These are phyloP conservation scores for Augochlora pura DNA, from an alignment of 1,140 invertebrate species.

Conservation along the genomic window DNA sequence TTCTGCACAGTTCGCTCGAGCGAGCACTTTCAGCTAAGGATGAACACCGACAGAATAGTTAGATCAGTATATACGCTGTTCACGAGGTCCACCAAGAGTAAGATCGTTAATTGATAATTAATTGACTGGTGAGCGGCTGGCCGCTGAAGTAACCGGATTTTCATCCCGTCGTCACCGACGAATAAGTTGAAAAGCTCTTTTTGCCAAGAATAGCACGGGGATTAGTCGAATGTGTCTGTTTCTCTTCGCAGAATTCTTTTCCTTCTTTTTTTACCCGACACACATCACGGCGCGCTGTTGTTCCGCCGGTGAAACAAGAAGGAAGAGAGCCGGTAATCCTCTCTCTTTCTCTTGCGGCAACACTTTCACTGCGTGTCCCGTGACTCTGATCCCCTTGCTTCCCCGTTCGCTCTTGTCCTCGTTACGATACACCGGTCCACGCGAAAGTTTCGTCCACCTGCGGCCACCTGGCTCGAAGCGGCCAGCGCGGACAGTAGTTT, in stretches of 20 bases:
- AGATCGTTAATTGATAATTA: too few relatives aligned
- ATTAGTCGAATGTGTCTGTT: neutral
- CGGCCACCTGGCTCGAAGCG: too few relatives aligned
- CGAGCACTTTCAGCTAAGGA: too few relatives aligned
- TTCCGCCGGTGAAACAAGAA: constrained; percentile 9
- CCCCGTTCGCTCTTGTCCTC: constrained; percentile 45
- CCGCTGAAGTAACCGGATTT: too few relatives aligned
- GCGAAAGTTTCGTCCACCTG: constrained; percentile 22
- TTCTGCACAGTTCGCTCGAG: too few relatives aligned
- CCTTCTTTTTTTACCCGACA: neutral
- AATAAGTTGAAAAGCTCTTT: neutral
- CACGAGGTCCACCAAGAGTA: too few relatives aligned
- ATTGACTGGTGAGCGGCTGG: too few relatives aligned
- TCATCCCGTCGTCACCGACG: too few relatives aligned
- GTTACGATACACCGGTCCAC: constrained; percentile 4
- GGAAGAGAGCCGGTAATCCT: constrained; percentile 36
- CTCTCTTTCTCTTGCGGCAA: constrained; percentile 57
- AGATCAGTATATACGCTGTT: too few relatives aligned
- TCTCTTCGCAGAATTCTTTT: neutral
- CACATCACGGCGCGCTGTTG: neutral
- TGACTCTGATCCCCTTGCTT: constrained; percentile 60
- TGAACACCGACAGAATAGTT: too few relatives aligned
- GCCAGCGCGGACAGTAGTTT: neutral
- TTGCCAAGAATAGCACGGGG: neutral
- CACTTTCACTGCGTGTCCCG: constrained; percentile 71